A percentile compares a stretch with the other conserved stretches of the same genome.
Conservation (phyloP, 2,797 vertebrate genomes). For the Malacoraja senta region DNA sequence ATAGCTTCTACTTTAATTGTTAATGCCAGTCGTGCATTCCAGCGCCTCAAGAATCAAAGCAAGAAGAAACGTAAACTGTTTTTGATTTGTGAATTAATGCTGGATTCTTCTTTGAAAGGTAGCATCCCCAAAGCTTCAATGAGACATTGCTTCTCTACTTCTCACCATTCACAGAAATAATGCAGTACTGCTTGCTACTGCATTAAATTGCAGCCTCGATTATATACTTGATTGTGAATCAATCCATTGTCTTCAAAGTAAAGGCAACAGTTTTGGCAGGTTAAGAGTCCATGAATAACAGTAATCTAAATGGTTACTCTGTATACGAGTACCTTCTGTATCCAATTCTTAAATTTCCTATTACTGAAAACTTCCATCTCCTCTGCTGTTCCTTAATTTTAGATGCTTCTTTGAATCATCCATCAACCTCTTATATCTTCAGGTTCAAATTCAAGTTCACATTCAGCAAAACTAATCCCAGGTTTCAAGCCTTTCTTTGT, state of each 20-base stretch:
- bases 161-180: neutral
- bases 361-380: neutral
- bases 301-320: neutral
- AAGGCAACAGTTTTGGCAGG: neutral
- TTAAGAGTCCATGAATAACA: neutral
- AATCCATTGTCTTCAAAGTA: neutral
- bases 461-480: neutral
- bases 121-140: neutral
- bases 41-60: neutral
- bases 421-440: neutral
- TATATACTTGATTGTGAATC: neutral
- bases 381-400: neutral
- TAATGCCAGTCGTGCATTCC: neutral
- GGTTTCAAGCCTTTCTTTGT: neutral
- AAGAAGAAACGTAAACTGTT: neutral
- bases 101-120: neutral
- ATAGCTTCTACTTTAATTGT: neutral
- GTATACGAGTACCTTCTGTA: neutral
- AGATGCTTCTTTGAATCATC: neutral
- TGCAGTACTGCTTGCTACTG: neutral
- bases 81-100: neutral
- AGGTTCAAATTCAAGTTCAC: too few species aligned
- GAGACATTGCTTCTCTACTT: neutral
- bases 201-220: neutral
- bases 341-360: neutral